A percentile compares a stretch with the other conserved stretches of the same genome.
Conservation (phyloP, 2,888 invertebrate genomes). For the Patella ulyssiponensis region DNA sequence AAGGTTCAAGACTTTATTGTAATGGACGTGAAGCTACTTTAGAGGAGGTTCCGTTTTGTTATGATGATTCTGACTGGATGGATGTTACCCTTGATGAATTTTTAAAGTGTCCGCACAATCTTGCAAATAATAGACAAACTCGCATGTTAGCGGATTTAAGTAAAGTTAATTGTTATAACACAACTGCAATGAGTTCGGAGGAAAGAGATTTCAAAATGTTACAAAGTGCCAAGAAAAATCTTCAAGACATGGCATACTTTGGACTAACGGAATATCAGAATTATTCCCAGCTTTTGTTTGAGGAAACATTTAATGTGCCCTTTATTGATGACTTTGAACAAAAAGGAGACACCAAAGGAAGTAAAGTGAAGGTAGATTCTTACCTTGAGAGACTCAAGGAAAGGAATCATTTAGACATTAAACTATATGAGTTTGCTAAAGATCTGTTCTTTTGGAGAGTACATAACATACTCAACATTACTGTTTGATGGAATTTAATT, state of each 20-base stretch:
- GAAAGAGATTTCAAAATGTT: conserved; percentile 79
- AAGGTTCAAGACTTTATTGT: conserved; percentile 80
- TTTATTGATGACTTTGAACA: conserved; percentile 80
- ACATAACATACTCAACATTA: conserved; percentile 20
- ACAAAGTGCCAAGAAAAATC: conserved; percentile 94
- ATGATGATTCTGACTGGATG: conserved; percentile 78
- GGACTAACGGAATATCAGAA: conserved; percentile 96
- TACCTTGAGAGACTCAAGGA: conserved; percentile 82
- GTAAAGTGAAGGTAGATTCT: conserved; percentile 84
- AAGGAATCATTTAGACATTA: conserved; percentile 90
- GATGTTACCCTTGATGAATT: conserved; percentile 93
- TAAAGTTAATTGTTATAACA: conserved; percentile 94
- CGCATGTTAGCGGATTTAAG: conserved; percentile 97
- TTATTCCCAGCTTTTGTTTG: conserved; percentile 71
- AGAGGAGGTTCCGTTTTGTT: conserved; percentile 83
- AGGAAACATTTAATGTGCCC: conserved; percentile 63
- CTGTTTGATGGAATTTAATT: too few species aligned
- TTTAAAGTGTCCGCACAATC: conserved; percentile 90
- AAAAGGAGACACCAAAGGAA: conserved; percentile 89
- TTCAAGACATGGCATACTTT: conserved; percentile 94
- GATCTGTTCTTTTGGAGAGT: conserved; percentile 82
- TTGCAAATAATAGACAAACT: conserved; percentile 96
- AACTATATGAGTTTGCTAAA: conserved; percentile 94
- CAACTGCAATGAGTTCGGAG: conserved; percentile 47
- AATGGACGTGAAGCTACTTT: conserved; percentile 82